Evolutionary conservation across 2,797 vertebrate genomes (phyloP).

Genomic region (Lophotriccus pileatus): DNA sequence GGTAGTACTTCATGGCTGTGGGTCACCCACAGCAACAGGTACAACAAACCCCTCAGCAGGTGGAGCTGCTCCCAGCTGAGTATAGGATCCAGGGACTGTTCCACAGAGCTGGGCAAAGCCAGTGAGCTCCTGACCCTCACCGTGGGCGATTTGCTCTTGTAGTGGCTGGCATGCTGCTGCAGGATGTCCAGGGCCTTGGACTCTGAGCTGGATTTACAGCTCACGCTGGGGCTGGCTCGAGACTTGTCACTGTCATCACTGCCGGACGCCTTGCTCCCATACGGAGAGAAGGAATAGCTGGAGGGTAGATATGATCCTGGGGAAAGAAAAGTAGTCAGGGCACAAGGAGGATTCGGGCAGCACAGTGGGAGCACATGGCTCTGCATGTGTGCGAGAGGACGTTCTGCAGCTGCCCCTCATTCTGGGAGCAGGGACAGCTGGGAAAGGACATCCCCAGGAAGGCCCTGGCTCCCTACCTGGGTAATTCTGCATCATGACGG

Average conservation of each 20-base stretch:
- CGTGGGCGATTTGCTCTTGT: conserved; percentile 98
- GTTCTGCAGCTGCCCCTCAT: not conserved
- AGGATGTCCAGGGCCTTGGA: conserved; percentile 95
- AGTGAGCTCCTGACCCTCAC: conserved; percentile 71
- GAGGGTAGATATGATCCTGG: conserved; percentile 90
- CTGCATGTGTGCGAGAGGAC: not conserved
- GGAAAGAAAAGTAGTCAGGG: not conserved
- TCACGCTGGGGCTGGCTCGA: conserved; percentile 88
- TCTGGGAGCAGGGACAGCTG: not conserved
- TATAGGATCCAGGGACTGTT: not conserved
- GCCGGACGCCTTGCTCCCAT: conserved; percentile 86
- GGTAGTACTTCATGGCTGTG: not conserved
- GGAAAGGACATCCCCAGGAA: rapidly evolving
- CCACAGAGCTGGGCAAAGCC: not conserved
- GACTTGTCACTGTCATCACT: conserved; percentile 89
- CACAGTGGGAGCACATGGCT: not conserved
- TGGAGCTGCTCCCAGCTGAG: not conserved
- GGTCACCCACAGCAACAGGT: not conserved
- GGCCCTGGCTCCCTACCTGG: conserved; percentile 79
- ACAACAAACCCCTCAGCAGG: rapidly evolving
- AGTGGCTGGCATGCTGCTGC: conserved; percentile 95
- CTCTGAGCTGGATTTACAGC: conserved; percentile 87
- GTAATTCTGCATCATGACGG: conserved; percentile 98
- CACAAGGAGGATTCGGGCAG: rapidly evolving
- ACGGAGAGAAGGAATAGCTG: conserved; percentile 92